phyloP scores from a whole-genome alignment of 1,140 invertebrate genomes.

The Diabrotica undecimpunctata region DNA sequence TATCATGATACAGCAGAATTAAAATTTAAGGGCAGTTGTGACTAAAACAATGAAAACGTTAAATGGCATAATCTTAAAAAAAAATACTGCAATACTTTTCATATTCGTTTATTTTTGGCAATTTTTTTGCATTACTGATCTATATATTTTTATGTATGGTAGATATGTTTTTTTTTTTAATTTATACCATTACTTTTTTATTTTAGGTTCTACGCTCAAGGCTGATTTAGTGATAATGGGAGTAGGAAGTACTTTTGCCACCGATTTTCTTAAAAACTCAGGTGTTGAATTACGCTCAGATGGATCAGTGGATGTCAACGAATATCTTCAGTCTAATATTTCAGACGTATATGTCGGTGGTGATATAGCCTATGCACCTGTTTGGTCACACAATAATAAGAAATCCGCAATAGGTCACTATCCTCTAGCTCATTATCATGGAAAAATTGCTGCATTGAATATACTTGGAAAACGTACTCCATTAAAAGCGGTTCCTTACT shows the following conservation, averaged over 20 bases:
- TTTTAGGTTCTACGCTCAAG: constrained; percentile 55
- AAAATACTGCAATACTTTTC: no score
- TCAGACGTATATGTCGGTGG: constrained; percentile 81
- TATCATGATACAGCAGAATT: no score
- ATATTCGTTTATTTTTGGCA: no score
- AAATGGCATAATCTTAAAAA: no score
- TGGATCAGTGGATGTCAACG: constrained; percentile 66
- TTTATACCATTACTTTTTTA: no score
- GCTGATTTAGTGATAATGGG: constrained; percentile 83
- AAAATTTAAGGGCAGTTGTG: no score
- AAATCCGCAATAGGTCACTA: constrained; percentile 83
- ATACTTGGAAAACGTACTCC: constrained; percentile 63
- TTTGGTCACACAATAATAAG: constrained; percentile 60
- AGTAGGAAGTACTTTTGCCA: constrained; percentile 76
- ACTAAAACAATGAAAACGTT: no score
- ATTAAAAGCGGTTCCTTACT: constrained; percentile 78
- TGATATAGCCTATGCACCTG: constrained; percentile 87
- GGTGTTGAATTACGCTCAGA: constrained; percentile 64
- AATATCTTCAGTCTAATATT: constrained; percentile 76
- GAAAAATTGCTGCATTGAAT: constrained; percentile 78
- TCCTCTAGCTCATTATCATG: constrained; percentile 85
- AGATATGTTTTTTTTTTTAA: no score
- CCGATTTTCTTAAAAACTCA: constrained; percentile 74
- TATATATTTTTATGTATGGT: no score
- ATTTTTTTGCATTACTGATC: no score